Conservation (phyloP, 2,113 vertebrate species). For the Pygathrix nemaeus region DNA sequence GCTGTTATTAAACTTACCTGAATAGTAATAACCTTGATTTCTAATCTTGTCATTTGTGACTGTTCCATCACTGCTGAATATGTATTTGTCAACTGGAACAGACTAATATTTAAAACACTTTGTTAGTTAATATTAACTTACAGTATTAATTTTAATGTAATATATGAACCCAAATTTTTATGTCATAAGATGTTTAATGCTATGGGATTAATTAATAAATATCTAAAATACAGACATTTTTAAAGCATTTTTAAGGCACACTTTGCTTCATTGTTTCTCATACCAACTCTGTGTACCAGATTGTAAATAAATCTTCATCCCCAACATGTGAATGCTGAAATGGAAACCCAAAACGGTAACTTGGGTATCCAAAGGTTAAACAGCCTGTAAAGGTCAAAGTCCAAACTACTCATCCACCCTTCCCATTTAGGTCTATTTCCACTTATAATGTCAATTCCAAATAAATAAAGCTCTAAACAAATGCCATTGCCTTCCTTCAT, state of each 20-base stretch:
- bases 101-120: slow-evolving; percentile 58
- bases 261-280: background rate
- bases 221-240: background rate
- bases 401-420: background rate
- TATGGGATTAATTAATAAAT: background rate
- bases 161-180: background rate
- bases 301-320: background rate
- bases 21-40: slow-evolving; percentile 59
- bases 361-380: background rate
- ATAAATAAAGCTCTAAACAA: background rate
- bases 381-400: background rate
- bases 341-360: background rate
- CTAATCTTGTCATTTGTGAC: slow-evolving; percentile 68
- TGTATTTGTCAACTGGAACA: slow-evolving; percentile 67
- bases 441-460: background rate
- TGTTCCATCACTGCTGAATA: slow-evolving; percentile 70
- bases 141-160: background rate
- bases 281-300: background rate
- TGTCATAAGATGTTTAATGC: background rate
- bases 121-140: slow-evolving; percentile 27
- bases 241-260: background rate
- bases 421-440: background rate
- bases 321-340: background rate
- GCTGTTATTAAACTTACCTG: slow-evolving; percentile 65
- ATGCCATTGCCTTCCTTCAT: background rate